Evolutionary conservation across 2,888 invertebrate species (phyloP).

Genomic region (Lamproptera curius): DNA sequence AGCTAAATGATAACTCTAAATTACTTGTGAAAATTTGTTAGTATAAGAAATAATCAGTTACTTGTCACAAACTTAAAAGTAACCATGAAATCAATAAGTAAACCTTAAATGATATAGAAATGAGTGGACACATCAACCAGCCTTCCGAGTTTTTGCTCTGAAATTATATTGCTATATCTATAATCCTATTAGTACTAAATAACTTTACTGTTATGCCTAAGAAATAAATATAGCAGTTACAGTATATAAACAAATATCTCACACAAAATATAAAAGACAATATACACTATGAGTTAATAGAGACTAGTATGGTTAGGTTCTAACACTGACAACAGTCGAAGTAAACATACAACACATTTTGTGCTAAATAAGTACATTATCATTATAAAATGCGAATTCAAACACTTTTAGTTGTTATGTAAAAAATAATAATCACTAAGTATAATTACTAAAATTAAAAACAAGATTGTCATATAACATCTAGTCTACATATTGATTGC

Average conservation of each 20-base stretch:
- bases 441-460: slow-evolving; percentile 2
- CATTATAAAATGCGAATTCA: slow-evolving; percentile 2
- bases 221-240: slow-evolving; percentile 23
- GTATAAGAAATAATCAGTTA: slow-evolving; percentile 3
- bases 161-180: slow-evolving; percentile 44
- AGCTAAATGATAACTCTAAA: slow-evolving; percentile 7
- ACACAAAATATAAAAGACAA: slow-evolving; percentile 11
- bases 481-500: slow-evolving; percentile 18
- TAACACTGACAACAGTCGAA: slow-evolving; percentile 4
- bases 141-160: slow-evolving; percentile 55
- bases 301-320: slow-evolving; percentile 18
- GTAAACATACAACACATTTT: slow-evolving; percentile 10
- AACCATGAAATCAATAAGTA: slow-evolving; percentile 21
- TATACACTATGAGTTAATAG: slow-evolving; percentile 15
- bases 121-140: slow-evolving; percentile 74
- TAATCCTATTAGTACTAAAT: slow-evolving; percentile 46
- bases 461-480: slow-evolving; percentile 4
- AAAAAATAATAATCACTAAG: slow-evolving; percentile 1
- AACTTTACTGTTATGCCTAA: slow-evolving; percentile 32
- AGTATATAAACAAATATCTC: slow-evolving; percentile 16
- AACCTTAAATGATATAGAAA: slow-evolving; percentile 47
- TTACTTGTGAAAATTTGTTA: slow-evolving; percentile 4
- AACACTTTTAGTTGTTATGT: not conserved
- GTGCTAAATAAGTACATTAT: slow-evolving; percentile 20
- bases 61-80: slow-evolving; percentile 8